These are phyloP conservation scores for Cetonia aurata DNA, from an alignment of 2,888 invertebrate species.

Conservation along the genomic window DNA sequence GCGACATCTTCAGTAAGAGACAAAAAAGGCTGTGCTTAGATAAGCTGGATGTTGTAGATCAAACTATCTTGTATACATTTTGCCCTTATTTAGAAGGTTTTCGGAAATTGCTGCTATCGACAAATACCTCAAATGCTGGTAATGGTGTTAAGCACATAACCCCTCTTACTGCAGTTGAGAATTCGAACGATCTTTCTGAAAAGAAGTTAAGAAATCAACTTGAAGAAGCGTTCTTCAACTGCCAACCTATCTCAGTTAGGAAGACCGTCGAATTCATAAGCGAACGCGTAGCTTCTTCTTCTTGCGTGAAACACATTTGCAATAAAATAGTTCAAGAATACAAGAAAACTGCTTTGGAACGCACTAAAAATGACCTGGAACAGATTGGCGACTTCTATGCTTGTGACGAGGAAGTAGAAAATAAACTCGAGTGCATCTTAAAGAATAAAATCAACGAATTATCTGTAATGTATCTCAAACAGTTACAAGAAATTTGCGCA, in stretches of 20 bases:
- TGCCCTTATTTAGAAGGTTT: conserved; percentile 78
- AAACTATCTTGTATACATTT: conserved; percentile 72
- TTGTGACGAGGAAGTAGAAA: not conserved
- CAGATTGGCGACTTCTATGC: conserved; percentile 26
- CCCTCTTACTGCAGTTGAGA: conserved; percentile 72
- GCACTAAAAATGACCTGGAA: conserved; percentile 53
- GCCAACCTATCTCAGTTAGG: conserved; percentile 82
- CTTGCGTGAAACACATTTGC: conserved; percentile 76
- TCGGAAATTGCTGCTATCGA: conserved; percentile 64
- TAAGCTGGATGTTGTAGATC: conserved; percentile 72
- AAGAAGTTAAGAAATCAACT: conserved; percentile 77
- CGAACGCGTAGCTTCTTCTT: conserved; percentile 84
- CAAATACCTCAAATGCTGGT: conserved; percentile 60
- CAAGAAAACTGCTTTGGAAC: conserved; percentile 58
- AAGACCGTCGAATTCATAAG: conserved; percentile 85
- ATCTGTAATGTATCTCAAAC: conserved; percentile 45
- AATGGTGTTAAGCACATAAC: conserved; percentile 77
- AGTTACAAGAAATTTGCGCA: conserved; percentile 45
- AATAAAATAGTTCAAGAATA: conserved; percentile 66
- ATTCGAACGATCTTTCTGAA: conserved; percentile 66
- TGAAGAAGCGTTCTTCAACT: conserved; percentile 85
- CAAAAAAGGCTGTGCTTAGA: conserved; percentile 65
- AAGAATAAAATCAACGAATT: conserved; percentile 40
- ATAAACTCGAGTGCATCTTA: conserved; percentile 37
- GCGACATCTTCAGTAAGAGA: not conserved